These are phyloP conservation scores for Orycteropus afer DNA, from an alignment of 2,113 vertebrate species.

Conservation along the genomic window DNA sequence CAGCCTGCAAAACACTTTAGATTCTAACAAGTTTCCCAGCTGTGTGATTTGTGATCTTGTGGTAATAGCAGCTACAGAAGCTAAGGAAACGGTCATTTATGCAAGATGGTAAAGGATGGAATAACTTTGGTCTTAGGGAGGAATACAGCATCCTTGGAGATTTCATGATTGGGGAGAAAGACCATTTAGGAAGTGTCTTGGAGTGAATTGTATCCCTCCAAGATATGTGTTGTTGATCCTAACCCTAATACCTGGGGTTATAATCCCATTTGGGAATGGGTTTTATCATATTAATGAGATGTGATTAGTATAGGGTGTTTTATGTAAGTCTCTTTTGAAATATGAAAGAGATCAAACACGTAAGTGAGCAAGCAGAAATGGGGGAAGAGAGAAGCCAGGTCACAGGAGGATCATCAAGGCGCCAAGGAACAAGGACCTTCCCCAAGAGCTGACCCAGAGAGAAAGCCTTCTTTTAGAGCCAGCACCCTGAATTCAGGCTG, in stretches of 20 bases:
- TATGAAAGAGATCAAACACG: background rate
- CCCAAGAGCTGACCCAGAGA: background rate
- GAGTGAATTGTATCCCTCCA: background rate
- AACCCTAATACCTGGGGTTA: background rate
- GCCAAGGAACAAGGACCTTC: background rate
- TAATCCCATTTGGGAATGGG: too few relatives aligned
- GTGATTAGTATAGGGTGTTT: background rate
- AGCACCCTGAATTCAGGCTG: background rate
- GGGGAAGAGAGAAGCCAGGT: background rate
- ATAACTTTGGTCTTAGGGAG: slow-evolving; percentile 44
- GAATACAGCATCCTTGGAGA: slow-evolving; percentile 8
- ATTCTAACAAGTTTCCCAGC: slow-evolving; percentile 1
- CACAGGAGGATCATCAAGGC: background rate
- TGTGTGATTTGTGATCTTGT: slow-evolving; percentile 41
- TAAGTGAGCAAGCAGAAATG: background rate
- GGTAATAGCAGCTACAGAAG: slow-evolving; percentile 12
- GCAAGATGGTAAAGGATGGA: slow-evolving; percentile 46
- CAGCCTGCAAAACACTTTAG: background rate
- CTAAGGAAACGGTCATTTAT: slow-evolving; percentile 44
- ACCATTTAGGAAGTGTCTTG: background rate
- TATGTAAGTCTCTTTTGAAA: background rate
- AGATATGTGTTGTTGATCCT: background rate
- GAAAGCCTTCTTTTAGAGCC: background rate
- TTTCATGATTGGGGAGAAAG: slow-evolving; percentile 24
- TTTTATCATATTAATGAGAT: background rate